Evolutionary conservation across 2,113 vertebrate species (phyloP).

Genomic region (Sphaerodactylus townsendi): DNA sequence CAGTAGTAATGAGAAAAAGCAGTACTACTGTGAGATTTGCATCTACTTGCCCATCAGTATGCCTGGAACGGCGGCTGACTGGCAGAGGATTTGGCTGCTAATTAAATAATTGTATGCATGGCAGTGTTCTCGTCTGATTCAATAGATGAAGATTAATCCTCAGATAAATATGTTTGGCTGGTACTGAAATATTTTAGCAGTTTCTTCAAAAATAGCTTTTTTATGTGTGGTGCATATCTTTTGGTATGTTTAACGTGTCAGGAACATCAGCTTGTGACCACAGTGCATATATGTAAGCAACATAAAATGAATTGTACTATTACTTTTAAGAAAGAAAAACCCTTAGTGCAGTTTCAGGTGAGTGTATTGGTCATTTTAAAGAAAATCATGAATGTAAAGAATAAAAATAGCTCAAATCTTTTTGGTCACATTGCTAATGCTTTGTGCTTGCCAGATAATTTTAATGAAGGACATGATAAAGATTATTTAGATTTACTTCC

Average conservation of each 20-base stretch:
- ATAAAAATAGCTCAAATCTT: conserved; percentile 18
- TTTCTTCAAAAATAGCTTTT: conserved; percentile 81
- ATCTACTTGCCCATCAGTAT: conserved; percentile 90
- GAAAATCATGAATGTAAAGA: conserved; percentile 7
- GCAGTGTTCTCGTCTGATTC: conserved; percentile 91
- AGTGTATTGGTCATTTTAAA: not conserved
- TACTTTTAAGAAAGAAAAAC: conserved; percentile 4
- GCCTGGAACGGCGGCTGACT: conserved; percentile 84
- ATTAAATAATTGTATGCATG: conserved; percentile 99
- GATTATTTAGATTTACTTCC: conserved; percentile 10
- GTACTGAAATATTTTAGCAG: conserved; percentile 85
- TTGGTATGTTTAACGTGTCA: conserved; percentile 35
- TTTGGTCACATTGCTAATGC: conserved; percentile 5
- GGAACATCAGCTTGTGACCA: conserved; percentile 49
- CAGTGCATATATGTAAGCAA: conserved; percentile 24
- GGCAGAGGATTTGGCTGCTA: conserved; percentile 89
- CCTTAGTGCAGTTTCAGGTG: conserved; percentile 7
- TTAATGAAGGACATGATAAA: conserved; percentile 8
- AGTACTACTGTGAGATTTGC: conserved; percentile 86
- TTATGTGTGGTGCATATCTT: conserved; percentile 59
- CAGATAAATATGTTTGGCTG: conserved; percentile 98
- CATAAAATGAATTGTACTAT: conserved; percentile 27
- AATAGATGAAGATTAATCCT: conserved; percentile 96
- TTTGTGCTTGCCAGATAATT: not conserved
- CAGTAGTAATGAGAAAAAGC: conserved; percentile 96